phyloP scores from a whole-genome alignment of 2,797 vertebrate species.

The Columba guinea region DNA sequence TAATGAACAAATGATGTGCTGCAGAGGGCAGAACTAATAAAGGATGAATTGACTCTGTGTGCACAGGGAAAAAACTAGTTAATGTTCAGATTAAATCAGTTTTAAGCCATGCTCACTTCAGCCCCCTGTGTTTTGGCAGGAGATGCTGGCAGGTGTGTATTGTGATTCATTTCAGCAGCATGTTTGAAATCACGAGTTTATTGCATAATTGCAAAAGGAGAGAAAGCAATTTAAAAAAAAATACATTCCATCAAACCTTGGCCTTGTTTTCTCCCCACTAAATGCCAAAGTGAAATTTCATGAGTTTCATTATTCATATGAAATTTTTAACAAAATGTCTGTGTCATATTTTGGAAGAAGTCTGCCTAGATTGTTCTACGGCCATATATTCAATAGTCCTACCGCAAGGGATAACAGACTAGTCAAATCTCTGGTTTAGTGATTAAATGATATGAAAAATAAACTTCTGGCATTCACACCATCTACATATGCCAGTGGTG shows the following conservation, averaged over 20 bases:
- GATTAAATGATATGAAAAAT: not conserved
- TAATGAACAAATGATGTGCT: not conserved
- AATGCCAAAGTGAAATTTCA: not conserved
- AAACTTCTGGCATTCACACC: not conserved
- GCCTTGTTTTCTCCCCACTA: not conserved
- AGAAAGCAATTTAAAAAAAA: not conserved
- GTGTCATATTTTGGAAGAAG: not conserved
- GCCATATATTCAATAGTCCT: not conserved
- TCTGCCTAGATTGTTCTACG: not conserved
- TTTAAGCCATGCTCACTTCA: not conserved
- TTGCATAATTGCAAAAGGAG: not conserved
- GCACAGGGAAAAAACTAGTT: not conserved
- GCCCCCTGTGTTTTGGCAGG: not conserved
- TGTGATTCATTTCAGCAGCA: not conserved
- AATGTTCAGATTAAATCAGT: not conserved
- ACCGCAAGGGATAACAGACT: not conserved
- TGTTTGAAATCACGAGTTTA: not conserved
- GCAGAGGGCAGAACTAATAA: not conserved
- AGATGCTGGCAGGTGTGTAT: not conserved
- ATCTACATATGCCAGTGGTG: not conserved
- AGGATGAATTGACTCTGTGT: not conserved
- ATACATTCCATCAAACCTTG: not conserved
- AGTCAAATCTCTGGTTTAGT: not conserved
- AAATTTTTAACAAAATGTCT: not conserved
- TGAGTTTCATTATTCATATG: not conserved